Evolutionary conservation across 2,797 vertebrate species (phyloP), one percentile per base, ranked within the genome.

Genomic region (Momotus momota): DNA sequence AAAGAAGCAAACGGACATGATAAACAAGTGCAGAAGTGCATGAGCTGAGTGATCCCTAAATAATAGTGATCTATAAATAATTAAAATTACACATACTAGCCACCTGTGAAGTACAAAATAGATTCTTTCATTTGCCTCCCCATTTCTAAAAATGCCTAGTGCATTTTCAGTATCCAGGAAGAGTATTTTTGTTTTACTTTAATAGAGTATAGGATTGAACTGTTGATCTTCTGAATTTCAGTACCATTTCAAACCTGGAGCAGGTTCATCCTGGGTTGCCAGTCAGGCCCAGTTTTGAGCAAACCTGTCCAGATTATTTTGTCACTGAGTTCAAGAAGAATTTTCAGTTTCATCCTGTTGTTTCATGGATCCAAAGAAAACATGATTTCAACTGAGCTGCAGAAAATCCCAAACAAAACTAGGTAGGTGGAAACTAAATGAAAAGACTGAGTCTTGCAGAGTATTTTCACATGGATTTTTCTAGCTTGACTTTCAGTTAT

Each of bases 21-120:
- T 92, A 96, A 96, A 90, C 71, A 88, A 94, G 79, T 49, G 27
- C 66, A 85, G 86, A 91, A 95, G 95, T 61, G 46, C 70, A 33
- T 25, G 81, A 93, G 61, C 71, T 75, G 73, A 92, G 43, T 69
- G 83, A 93, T 87, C 83, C 81, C 86, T 91, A 93, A 96, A 90
- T 92, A 92, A 92, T 81, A 80, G 43, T 69, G 26, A 62, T 41
- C 38, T 93, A 85, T 92, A 58, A 58, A 35, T 35, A 35, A 58
- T 89, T 80, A 60, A 87, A 54, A 85, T 92, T 91, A 48, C 75
- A 89, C 46, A 16, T 71, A 83, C 33, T 51, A 69, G 65, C 74
- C 93, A 95, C 81, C 64, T 96, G 82, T 75, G 65, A 86, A 89
- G 67, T 33, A 88, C 62, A 73, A 72, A 93, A 81, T 84, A 79